Evolutionary conservation across 2,113 vertebrate species (phyloP), one percentile per base, ranked within the genome.

Genomic region (Cyprinodon tularosa): DNA sequence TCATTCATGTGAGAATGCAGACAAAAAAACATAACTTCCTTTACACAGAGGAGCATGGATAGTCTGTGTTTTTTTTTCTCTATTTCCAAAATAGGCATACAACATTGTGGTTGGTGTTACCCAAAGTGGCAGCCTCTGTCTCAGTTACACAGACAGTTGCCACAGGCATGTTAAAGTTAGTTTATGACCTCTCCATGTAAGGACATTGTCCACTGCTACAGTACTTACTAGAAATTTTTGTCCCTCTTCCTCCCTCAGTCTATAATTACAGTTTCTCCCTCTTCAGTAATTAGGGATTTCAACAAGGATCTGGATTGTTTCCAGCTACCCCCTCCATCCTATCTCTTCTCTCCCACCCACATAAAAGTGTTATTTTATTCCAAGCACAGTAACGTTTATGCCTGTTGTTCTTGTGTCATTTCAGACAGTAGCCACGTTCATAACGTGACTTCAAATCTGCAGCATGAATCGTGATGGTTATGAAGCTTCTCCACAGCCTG

Each of bases 281-380:
- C 77, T 80, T 77, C 84, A 82, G 88, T 91, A 93, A 94, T 94
- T 90, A 94, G 76, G 80, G 88, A 84, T 79, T 91, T 91, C 86
- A 85, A 90, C 89, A 64, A 89, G 87, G 90, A 90, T 78, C 84
- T 79, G 82, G 86, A 87, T 81, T 82, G 78, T 84, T 82, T 86
- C 86, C 81, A 82, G 88, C 75, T 76, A 72, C 62, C 42, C 73
- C 62, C 50, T 77, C 70, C 66, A 66, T 72, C 74, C 81, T 61
- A 71, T 83, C 65, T 73, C 80, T 83, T 62, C 59, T 81, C 39
- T 72, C 65, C 17, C 79, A 80, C 82, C 69, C 84, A 72, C 83
- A 78, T 83, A 59, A 67, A 62, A 83, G 44, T 59, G 67, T 15
- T 37, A 75, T 12, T 6, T 29, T 60, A 68, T 37, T 53, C 53